Percentiles rank a stretch among this genome's conserved stretches.
phyloP scores from a whole-genome alignment of 2,888 invertebrate genomes.

The Drepana falcataria region DNA sequence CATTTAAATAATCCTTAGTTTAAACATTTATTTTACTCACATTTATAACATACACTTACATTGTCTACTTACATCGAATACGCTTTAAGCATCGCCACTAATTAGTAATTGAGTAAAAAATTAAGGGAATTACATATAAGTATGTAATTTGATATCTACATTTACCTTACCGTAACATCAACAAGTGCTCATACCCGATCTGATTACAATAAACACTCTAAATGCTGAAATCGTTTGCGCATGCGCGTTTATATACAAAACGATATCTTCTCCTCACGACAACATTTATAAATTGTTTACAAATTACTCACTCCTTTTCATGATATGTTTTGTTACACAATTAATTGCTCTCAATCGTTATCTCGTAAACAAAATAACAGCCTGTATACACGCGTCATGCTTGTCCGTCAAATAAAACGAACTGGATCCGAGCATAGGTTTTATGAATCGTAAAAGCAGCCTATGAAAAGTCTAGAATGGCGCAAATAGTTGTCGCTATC shows the following conservation, averaged over 20 bases:
- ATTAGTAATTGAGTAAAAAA: conserved; percentile 5
- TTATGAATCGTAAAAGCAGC: conserved; percentile 2
- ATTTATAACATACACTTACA: conserved; percentile 10
- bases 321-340: conserved; percentile 72
- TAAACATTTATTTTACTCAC: conserved; percentile 5
- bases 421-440: background rate
- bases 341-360: conserved; percentile 31
- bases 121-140: background rate
- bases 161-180: conserved; percentile 6
- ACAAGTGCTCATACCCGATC: conserved; percentile 2
- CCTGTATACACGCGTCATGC: background rate
- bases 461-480: conserved; percentile 1
- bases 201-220: conserved; percentile 10
- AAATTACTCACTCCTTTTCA: conserved; percentile 62
- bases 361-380: conserved; percentile 6
- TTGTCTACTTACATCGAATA: conserved; percentile 17
- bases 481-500: background rate
- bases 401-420: background rate
- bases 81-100: conserved; percentile 30
- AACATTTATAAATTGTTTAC: conserved; percentile 56
- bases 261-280: conserved; percentile 25
- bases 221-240: conserved; percentile 1
- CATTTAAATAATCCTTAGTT: too few species aligned
- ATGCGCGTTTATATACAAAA: conserved; percentile 10
- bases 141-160: conserved; percentile 12